Percentiles rank a stretch among this genome's conserved stretches.
Conservation (phyloP, 2,888 invertebrate species). For the Ochropleura leucogaster region DNA sequence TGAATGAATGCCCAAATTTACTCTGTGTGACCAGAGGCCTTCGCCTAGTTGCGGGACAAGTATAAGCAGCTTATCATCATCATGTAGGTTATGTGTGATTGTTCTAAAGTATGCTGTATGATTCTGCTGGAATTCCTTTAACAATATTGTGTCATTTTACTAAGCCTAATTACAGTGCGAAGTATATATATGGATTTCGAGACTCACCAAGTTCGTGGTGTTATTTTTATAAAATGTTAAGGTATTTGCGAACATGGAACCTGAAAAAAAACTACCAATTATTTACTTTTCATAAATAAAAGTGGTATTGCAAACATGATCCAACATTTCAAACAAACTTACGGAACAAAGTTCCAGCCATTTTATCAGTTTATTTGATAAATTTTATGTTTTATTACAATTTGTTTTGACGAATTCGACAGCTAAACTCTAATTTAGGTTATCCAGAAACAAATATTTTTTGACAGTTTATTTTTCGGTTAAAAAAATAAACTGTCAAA, state of each 20-base stretch:
- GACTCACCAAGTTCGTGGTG: constrained; percentile 78
- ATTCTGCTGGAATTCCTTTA: neutral
- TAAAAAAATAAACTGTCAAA: too few species aligned
- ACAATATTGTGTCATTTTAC: neutral
- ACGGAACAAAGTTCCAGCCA: constrained; percentile 85
- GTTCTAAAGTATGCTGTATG: neutral
- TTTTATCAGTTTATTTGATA: constrained; percentile 49
- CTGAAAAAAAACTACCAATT: constrained; percentile 72
- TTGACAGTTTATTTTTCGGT: constrained; percentile 13
- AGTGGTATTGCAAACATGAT: neutral
- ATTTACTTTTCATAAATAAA: constrained; percentile 28
- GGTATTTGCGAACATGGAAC: constrained; percentile 78
- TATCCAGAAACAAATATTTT: constrained; percentile 52
- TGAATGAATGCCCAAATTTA: neutral
- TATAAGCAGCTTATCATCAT: neutral
- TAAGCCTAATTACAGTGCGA: neutral
- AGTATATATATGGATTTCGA: neutral
- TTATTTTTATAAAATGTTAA: constrained; percentile 77
- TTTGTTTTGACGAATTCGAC: constrained; percentile 26
- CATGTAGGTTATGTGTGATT: neutral
- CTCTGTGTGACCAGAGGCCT: neutral
- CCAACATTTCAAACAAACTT: constrained; percentile 62
- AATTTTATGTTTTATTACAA: neutral
- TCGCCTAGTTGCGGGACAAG: neutral
- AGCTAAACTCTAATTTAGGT: constrained; percentile 47